A percentile compares a stretch with the other conserved stretches of the same genome.
These are phyloP conservation scores for Lates calcarifer DNA, from an alignment of 2,113 vertebrate genomes.

Conservation along the genomic window DNA sequence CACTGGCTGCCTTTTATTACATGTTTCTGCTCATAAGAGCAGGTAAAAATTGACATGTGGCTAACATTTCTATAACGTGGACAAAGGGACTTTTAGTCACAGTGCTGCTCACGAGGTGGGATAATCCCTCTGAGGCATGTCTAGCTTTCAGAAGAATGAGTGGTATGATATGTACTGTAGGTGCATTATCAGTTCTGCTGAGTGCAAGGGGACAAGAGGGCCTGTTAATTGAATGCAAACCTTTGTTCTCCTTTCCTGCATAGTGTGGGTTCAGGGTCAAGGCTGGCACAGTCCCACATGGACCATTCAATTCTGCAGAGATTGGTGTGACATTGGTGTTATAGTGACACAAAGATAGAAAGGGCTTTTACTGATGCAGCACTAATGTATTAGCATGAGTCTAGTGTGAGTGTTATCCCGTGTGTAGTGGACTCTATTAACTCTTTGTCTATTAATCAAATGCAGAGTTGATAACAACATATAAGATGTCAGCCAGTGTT, in stretches of 20 bases:
- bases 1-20: background rate
- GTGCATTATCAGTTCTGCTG: slow-evolving; percentile 49
- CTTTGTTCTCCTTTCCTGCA: slow-evolving; percentile 37
- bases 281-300: slow-evolving; percentile 26
- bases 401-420: slow-evolving; percentile 15
- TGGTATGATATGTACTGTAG: slow-evolving; percentile 35
- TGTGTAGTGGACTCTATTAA: slow-evolving; percentile 29
- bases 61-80: slow-evolving; percentile 31
- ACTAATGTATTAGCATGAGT: slow-evolving; percentile 38
- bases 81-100: slow-evolving; percentile 47
- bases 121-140: slow-evolving; percentile 59
- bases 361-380: slow-evolving; percentile 27
- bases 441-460: slow-evolving; percentile 46
- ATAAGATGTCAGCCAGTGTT: slow-evolving; percentile 25
- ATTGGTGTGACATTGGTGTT: slow-evolving; percentile 35
- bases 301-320: slow-evolving; percentile 32
- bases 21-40: background rate
- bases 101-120: slow-evolving; percentile 49
- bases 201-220: slow-evolving; percentile 31
- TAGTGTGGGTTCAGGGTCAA: slow-evolving; percentile 49
- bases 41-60: slow-evolving; percentile 12
- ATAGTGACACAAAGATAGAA: slow-evolving; percentile 21
- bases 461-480: slow-evolving; percentile 33
- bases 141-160: slow-evolving; percentile 50
- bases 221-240: slow-evolving; percentile 53